Evolutionary conservation across 2,888 invertebrate species (phyloP).

Genomic region (Limnephilus rhombicus): DNA sequence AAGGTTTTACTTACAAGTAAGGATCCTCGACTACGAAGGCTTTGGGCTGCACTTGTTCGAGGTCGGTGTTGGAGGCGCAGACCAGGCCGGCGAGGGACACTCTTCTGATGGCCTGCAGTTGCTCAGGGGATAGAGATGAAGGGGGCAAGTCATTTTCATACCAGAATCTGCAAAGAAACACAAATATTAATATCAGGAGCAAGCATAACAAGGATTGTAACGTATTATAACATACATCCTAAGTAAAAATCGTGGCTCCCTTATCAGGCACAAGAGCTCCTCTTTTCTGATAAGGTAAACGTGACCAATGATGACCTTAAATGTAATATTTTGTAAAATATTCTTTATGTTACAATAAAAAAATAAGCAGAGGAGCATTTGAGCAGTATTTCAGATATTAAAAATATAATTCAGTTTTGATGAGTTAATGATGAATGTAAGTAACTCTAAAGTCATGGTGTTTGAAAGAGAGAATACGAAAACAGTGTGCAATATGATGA

Average conservation of each 20-base stretch:
- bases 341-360: too few species aligned
- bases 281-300: too few species aligned
- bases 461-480: too few species aligned
- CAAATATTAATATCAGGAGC: neutral
- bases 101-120: conserved; percentile 89
- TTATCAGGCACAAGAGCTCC: too few species aligned
- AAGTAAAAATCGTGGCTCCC: too few species aligned
- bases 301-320: too few species aligned
- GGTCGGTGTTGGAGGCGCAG: conserved; percentile 85
- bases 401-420: neutral
- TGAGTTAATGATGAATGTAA: too few species aligned
- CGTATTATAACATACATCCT: too few species aligned
- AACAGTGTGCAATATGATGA: too few species aligned
- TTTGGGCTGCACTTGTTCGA: conserved; percentile 88
- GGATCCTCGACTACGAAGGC: conserved; percentile 91
- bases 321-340: too few species aligned
- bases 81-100: conserved; percentile 88
- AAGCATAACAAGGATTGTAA: neutral
- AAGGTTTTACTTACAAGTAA: conserved; percentile 80
- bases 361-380: neutral
- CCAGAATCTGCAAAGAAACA: conserved; percentile 84
- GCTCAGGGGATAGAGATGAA: conserved; percentile 86
- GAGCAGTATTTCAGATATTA: neutral
- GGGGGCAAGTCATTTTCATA: conserved; percentile 96
- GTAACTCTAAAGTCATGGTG: too few species aligned